phyloP scores from a whole-genome alignment of 2,113 vertebrate species.

The Prietella phreatophila region DNA sequence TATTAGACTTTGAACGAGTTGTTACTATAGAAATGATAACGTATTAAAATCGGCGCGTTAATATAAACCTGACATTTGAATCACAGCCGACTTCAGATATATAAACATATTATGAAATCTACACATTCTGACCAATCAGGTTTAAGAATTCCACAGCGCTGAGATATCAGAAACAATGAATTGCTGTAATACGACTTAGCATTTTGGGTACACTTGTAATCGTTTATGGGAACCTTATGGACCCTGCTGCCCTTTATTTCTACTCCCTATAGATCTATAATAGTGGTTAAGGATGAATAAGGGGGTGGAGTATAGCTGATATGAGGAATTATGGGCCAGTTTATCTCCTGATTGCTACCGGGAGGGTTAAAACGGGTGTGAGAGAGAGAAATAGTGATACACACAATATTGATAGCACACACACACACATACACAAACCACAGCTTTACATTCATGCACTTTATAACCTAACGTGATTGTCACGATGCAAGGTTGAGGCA shows the following conservation, averaged over 20 bases:
- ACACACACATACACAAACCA: neutral
- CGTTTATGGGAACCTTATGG: constrained; percentile 24
- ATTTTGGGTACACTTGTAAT: neutral
- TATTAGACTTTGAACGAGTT: neutral
- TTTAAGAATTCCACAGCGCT: neutral
- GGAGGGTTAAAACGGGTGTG: neutral
- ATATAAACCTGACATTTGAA: neutral
- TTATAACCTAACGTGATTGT: constrained; percentile 69
- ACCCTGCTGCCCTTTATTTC: neutral
- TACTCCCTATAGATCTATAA: no score
- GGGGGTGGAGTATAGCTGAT: neutral
- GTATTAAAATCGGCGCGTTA: neutral
- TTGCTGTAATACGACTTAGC: neutral
- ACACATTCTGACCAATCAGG: neutral
- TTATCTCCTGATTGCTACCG: neutral
- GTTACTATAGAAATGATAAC: neutral
- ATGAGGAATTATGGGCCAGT: neutral
- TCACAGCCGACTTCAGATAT: neutral
- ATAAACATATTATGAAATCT: no score
- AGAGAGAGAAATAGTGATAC: neutral
- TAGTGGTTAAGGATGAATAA: neutral
- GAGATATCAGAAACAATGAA: neutral
- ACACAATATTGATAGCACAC: neutral
- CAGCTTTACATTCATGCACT: constrained; percentile 66
- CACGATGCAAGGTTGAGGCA: no score